Base-by-base conservation (phyloP, 2,113 vertebrate genomes). In the Sapajus apella region DNA sequence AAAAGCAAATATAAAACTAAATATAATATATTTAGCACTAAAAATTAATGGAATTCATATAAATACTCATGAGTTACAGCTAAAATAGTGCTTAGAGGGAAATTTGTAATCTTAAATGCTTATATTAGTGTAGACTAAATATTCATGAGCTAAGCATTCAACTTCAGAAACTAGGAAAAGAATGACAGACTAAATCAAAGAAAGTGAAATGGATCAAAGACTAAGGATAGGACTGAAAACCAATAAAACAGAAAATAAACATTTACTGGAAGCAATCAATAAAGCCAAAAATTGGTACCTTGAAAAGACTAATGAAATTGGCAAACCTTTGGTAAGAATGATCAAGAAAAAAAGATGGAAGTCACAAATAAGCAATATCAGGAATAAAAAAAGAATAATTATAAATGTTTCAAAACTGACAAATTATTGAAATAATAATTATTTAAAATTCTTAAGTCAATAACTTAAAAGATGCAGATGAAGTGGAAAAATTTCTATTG, bases 311-410 rank as follows among this genome's bases (percentile, higher is more conserved):
- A 87, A 87, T 25, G 45, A 81, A 77, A 91, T 8, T 88, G 75
- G 56, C 7, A 70, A 58, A 47, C 3, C 8, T 43, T 70, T 64
- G 35, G 13, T 16, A 43, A 94, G 18, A 80, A 93, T 82, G 66
- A 82, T 93, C 12, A 81, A 88, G 79, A 89, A 72, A 70, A 88
- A 84, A 87, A 82, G 20, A 73, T 68, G 12, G n/a, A 93, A 70
- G n/a, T 25, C 45, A 93, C 9, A 68, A 82, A 70, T 64, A 93
- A 82, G 45, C 14, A 80, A n/a, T 47, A 86, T 56, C 16, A 86
- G 70, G 25, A 75, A 83, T 87, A 35, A 75, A 77, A 80, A 88
- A 47, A 5, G 35, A 20, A 50, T 70, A 90, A 76, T 91, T 66
- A 66, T 85, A 88, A 94, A 66, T 80, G 17, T 40, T 84, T 94